These are phyloP conservation scores for Denticeps clupeoides DNA, from an alignment of 2,797 vertebrate species.

Conservation along the genomic window DNA sequence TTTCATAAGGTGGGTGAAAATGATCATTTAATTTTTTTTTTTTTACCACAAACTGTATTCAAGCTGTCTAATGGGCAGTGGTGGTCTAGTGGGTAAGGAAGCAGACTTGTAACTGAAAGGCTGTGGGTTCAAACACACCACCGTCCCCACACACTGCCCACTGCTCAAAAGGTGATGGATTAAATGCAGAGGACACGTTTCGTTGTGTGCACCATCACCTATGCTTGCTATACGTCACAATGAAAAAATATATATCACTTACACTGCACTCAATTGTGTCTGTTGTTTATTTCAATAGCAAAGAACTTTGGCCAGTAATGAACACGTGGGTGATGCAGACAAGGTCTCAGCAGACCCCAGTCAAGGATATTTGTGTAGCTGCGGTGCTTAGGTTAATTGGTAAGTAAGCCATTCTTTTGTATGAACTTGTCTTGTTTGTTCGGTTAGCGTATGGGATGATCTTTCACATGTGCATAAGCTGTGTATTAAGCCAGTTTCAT, in stretches of 20 bases:
- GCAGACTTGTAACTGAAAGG: no score
- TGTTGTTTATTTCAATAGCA: slow-evolving; percentile 48
- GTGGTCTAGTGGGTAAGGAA: no score
- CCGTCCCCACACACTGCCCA: no score
- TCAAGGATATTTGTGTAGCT: slow-evolving; percentile 67
- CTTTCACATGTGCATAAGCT: neutral
- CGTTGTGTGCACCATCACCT: no score
- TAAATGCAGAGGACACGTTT: no score
- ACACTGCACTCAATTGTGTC: neutral
- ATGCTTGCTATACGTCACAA: no score
- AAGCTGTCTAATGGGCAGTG: no score
- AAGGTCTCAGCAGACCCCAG: slow-evolving; percentile 50
- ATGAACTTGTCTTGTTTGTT: neutral
- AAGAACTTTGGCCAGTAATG: slow-evolving; percentile 89
- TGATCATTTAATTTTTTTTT: no score
- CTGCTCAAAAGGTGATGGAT: no score
- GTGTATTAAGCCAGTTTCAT: slow-evolving; percentile 11
- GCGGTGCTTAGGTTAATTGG: slow-evolving; percentile 80
- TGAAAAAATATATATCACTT: neutral
- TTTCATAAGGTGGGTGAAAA: slow-evolving; percentile 65
- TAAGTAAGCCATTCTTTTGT: slow-evolving; percentile 37
- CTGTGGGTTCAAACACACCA: no score
- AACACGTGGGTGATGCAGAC: slow-evolving; percentile 81
- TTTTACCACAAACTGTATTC: no score
- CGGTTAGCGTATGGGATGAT: neutral